These are phyloP conservation scores for Megaleporinus macrocephalus DNA, from an alignment of 2,113 vertebrate species.

Conservation along the genomic window DNA sequence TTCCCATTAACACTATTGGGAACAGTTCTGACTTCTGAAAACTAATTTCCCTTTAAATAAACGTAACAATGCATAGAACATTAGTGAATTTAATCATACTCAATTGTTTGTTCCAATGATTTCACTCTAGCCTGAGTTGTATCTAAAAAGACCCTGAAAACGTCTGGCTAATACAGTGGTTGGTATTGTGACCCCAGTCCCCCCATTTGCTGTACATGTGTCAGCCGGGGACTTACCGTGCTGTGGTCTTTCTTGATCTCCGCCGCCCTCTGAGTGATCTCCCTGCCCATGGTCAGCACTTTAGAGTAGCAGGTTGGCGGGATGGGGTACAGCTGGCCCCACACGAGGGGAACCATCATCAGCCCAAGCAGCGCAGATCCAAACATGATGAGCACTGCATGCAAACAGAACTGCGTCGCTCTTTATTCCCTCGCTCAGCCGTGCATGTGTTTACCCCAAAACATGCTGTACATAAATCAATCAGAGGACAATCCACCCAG, in stretches of 20 bases:
- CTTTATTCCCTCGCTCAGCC: constrained; percentile 54
- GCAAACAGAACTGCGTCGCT: not conserved
- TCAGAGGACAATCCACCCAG: not conserved
- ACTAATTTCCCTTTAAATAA: too few species aligned
- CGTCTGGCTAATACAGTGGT: too few species aligned
- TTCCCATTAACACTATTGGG: too few species aligned
- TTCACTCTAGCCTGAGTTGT: not conserved
- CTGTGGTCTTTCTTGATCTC: constrained; percentile 55
- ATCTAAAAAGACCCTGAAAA: not conserved
- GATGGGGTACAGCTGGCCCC: constrained; percentile 54
- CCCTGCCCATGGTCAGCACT: constrained; percentile 63
- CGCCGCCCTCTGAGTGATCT: constrained; percentile 59
- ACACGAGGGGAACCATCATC: constrained; percentile 48
- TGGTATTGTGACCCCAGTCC: too few species aligned
- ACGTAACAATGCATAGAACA: too few species aligned
- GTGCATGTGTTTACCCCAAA: constrained; percentile 37
- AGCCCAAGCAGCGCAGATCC: constrained; percentile 45
- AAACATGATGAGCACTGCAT: constrained; percentile 49
- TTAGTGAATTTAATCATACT: too few species aligned
- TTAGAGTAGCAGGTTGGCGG: constrained; percentile 73
- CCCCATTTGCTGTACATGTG: too few species aligned
- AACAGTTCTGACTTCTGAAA: too few species aligned
- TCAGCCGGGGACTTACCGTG: constrained; percentile 62
- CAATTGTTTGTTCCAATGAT: too few species aligned
- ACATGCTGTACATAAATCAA: constrained; percentile 19